Percentiles rank a stretch among this genome's conserved stretches.
Evolutionary conservation across 1,140 invertebrate genomes (phyloP).

Genomic region (Oscheius sp.): DNA sequence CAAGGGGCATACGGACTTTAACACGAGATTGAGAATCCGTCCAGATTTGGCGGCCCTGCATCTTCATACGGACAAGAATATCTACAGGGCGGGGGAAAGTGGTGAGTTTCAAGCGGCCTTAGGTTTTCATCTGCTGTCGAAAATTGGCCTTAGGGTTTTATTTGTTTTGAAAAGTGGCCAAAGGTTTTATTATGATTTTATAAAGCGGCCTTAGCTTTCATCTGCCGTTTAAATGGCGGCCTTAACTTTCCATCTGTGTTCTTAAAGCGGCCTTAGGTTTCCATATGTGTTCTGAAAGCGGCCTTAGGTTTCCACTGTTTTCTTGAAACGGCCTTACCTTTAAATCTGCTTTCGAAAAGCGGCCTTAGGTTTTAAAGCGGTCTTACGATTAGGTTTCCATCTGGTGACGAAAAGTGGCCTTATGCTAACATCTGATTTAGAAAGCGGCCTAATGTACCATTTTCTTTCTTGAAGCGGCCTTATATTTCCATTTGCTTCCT

Average conservation of each 20-base stretch:
- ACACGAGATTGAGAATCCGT: not conserved
- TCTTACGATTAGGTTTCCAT: no score
- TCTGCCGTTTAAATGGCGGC: no score
- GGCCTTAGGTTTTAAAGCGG: no score
- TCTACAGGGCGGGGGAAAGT: not conserved
- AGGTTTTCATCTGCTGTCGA: not conserved
- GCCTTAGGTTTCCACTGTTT: no score
- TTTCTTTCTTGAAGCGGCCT: no score
- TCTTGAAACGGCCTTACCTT: no score
- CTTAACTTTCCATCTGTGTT: not conserved
- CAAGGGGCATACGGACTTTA: not conserved
- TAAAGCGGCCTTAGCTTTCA: no score
- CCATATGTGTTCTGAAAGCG: not conserved
- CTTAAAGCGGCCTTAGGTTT: not conserved
- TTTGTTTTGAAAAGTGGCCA: not conserved
- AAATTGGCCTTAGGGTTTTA: not conserved
- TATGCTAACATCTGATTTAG: no score
- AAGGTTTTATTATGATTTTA: not conserved
- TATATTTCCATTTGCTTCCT: no score
- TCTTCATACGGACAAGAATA: constrained; percentile 3
- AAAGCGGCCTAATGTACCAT: no score
- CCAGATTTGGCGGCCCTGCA: constrained; percentile 3
- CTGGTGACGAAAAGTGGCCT: no score
- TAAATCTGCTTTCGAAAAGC: no score
- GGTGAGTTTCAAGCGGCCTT: not conserved